A percentile compares a stretch with the other conserved stretches of the same genome.
These are phyloP conservation scores for Neodiprion fabricii DNA, from an alignment of 1,140 invertebrate species.

Conservation along the genomic window DNA sequence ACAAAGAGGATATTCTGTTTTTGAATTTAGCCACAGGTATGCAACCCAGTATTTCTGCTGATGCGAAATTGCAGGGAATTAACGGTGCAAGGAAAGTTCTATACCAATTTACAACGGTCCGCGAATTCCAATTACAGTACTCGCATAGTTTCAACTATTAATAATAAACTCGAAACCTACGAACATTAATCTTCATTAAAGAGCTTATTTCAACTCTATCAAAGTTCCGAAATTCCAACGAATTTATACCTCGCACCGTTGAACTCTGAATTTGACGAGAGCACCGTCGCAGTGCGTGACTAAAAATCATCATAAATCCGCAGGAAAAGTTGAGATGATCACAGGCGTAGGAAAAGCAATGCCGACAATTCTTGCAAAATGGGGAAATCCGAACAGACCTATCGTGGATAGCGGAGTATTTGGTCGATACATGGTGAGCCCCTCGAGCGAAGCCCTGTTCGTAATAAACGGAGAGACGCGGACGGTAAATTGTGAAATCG, in stretches of 20 bases:
- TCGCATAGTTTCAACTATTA: constrained; percentile 2
- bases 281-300: neutral
- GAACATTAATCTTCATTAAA: too few species aligned
- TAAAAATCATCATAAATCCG: constrained; percentile 20
- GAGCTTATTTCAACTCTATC: too few species aligned
- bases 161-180: too few species aligned
- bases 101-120: too few species aligned
- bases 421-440: constrained; percentile 78
- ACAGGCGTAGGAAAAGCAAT: constrained; percentile 75
- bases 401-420: constrained; percentile 76
- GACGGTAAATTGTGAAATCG: constrained; percentile 81
- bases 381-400: constrained; percentile 73
- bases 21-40: constrained; percentile 76
- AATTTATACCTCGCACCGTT: neutral
- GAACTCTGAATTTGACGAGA: neutral
- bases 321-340: constrained; percentile 81
- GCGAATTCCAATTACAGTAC: neutral
- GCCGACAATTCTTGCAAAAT: constrained; percentile 65
- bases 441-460: constrained; percentile 75
- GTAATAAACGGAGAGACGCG: constrained; percentile 77
- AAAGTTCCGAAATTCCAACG: neutral
- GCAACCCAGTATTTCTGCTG: neutral
- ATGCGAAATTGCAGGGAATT: neutral
- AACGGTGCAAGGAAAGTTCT: neutral
- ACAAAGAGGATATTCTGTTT: constrained; percentile 79